Evolutionary conservation across 2,888 invertebrate genomes (phyloP).

Genomic region (Autographa pulchrina): DNA sequence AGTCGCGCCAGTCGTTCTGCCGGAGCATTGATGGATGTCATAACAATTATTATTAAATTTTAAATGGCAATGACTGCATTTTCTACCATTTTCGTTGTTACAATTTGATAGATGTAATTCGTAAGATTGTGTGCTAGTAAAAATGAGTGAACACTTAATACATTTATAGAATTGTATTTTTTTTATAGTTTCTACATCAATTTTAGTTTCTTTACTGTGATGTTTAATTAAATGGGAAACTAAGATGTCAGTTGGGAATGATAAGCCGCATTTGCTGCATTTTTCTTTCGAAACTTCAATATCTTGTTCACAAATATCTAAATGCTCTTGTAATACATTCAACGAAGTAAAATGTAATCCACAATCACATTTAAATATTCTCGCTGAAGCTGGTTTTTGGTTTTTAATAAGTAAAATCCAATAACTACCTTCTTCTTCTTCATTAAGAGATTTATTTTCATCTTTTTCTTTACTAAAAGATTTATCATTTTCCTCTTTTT

Average conservation of each 20-base stretch:
- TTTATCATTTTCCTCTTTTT: background rate
- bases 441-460: background rate
- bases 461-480: background rate
- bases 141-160: constrained; percentile 11
- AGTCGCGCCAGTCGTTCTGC: background rate
- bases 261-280: constrained; percentile 67
- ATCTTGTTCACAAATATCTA: constrained; percentile 42
- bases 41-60: constrained; percentile 9
- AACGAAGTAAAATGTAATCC: constrained; percentile 66
- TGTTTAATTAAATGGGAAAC: constrained; percentile 69
- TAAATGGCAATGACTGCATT: constrained; percentile 19
- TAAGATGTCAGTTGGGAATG: constrained; percentile 64
- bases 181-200: constrained; percentile 22
- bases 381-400: constrained; percentile 10
- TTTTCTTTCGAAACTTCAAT: constrained; percentile 57
- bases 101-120: background rate
- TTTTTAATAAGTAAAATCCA: background rate
- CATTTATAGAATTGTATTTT: constrained; percentile 16
- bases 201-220: constrained; percentile 56
- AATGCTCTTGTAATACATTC: constrained; percentile 60
- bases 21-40: background rate
- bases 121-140: background rate
- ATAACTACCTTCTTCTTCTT: background rate
- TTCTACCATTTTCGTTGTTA: background rate
- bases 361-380: constrained; percentile 65